These are phyloP conservation scores for Hyalella azteca DNA, from an alignment of 2,888 invertebrate species.

Conservation along the genomic window DNA sequence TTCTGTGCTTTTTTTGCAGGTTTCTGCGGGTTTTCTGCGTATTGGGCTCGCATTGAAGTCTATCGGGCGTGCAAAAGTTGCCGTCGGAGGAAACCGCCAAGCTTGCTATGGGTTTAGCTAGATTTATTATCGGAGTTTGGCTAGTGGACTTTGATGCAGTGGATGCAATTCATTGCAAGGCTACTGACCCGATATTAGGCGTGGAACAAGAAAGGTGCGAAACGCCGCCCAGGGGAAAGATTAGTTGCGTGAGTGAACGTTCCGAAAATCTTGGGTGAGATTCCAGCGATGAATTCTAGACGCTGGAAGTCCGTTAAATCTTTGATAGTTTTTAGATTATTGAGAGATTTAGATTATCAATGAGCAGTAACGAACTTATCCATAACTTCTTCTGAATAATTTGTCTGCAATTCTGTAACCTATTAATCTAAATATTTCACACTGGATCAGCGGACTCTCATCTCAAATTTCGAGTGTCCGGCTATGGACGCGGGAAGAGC, in stretches of 20 bases:
- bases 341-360: no score
- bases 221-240: no score
- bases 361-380: no score
- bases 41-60: neutral
- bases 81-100: conserved; percentile 15
- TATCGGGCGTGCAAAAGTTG: conserved; percentile 34
- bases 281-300: no score
- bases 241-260: no score
- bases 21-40: neutral
- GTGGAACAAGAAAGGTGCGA: conserved; percentile 17
- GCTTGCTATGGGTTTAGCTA: conserved; percentile 6
- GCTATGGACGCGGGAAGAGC: neutral
- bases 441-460: no score
- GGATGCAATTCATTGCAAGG: conserved; percentile 13
- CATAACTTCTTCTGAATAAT: no score
- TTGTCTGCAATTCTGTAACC: no score
- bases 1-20: neutral
- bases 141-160: conserved; percentile 21
- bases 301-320: no score
- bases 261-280: no score
- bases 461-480: neutral
- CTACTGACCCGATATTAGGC: conserved; percentile 35
- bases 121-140: conserved; percentile 31
- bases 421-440: no score
- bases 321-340: no score